Evolutionary conservation across 2,888 invertebrate genomes (phyloP), one percentile per base, ranked within the genome.

Genomic region (Hylaea fasciaria): DNA sequence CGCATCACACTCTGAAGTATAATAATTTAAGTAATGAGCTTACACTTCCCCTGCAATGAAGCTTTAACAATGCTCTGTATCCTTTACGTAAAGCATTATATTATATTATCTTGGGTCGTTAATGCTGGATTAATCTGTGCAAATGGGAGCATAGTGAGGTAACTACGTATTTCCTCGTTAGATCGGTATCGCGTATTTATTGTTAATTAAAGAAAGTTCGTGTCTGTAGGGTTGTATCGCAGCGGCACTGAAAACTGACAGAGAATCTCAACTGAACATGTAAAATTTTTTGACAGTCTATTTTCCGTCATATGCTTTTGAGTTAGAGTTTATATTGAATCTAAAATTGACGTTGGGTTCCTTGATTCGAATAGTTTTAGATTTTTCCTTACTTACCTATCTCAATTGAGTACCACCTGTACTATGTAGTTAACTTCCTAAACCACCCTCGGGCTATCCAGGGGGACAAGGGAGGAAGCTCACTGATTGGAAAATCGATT

Each of bases 141-240:
- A 59, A 59, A 59, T 56, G 29, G 32, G 16, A 39, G 22, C 16
- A 13, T 28, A 11, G 16, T 28, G 37, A 11, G 3, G 16, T 29
- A 16, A 4, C 9, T 54, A 28, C 12, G 28, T 49, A 48, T 49
- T 22, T 29, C 44, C 28, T 53, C 28, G 45, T 63, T 51, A 48
- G 50, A 55, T 51, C 28, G 52, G 14, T 37, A 59, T 54, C 47
- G 29, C 13, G 17, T 47, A 46, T 57, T 43, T 57, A 53, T 44
- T 50, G 51, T 56, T 54, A 45, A 49, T 47, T 40, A 39, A 57
- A 60, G 29, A 65, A 49, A 59, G 54, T 56, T 58, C 61, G 55
- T 69, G 59, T 40, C 62, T 17, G 17, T 43, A 35, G 32, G 41
- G 32, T 52, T 10, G 1, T 10, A 5, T 10, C 7, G n/a, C 14